Evolutionary conservation across 2,888 invertebrate genomes (phyloP).

Genomic region (Odontocolon sp.): DNA sequence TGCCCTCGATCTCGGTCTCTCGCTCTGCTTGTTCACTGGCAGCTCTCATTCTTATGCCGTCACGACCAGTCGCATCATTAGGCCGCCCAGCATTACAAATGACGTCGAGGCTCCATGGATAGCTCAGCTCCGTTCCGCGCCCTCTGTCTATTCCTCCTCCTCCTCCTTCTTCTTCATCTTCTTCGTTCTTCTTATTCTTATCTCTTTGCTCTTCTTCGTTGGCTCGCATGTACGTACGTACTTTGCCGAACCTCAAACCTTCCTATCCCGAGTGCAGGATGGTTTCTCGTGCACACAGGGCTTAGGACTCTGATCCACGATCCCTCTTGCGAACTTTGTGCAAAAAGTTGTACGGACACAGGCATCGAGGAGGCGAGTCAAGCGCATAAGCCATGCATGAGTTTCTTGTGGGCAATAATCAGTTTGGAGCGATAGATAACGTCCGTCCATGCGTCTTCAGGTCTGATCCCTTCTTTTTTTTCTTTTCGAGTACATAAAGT

Average conservation of each 20-base stretch:
- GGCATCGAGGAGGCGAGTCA: conserved; percentile 2
- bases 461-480: conserved; percentile 50
- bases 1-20: conserved; percentile 39
- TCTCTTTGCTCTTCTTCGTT: conserved; percentile 37
- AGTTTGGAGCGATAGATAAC: conserved; percentile 66
- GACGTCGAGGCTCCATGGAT: conserved; percentile 66
- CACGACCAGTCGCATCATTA: conserved; percentile 74
- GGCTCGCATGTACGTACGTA: conserved; percentile 31
- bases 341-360: conserved; percentile 45
- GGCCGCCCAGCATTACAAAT: conserved; percentile 72
- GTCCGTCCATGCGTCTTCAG: conserved; percentile 59
- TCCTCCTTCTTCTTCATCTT: background rate
- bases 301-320: conserved; percentile 32
- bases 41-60: conserved; percentile 70
- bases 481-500: background rate
- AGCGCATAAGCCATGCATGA: conserved; percentile 70
- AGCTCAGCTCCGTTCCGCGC: conserved; percentile 45
- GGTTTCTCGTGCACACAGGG: background rate
- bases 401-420: conserved; percentile 71
- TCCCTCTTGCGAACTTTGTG: conserved; percentile 51
- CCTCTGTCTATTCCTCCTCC: conserved; percentile 37
- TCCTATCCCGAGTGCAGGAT: conserved; percentile 27
- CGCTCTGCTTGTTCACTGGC: conserved; percentile 52
- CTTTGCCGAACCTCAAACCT: conserved; percentile 4
- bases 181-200: conserved; percentile 32